Evolutionary conservation across 2,797 vertebrate genomes (phyloP), one percentile per base, ranked within the genome.

Genomic region (Pangasius larnaudii): DNA sequence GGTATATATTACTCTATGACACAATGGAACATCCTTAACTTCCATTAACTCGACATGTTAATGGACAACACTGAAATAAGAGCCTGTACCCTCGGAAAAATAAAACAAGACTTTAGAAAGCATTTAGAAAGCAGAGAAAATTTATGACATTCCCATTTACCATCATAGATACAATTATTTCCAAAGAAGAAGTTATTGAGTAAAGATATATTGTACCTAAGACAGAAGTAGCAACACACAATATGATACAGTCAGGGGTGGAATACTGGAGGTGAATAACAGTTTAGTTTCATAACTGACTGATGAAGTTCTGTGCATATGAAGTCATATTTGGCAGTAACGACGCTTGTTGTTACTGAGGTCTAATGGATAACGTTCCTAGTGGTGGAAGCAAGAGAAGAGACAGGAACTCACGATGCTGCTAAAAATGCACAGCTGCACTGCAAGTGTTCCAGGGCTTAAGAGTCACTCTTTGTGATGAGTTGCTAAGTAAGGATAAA

Each of bases 401-500:
- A 42, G 51, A 46, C 61, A 67, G 33, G 36, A 39, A 46, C 24
- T 63, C 39, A 49, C 8, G 4, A 49, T 83, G 39, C 27, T 65
- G 30, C 18, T 56, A 71, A 71, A 69, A 56, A 56, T 71, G 49
- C 46, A 71, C 33, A 71, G 63, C 63, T 71, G 49, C 82, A 51
- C 5, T 42, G 56, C 58, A 42, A 83, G 42, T 49, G 27, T 63
- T 83, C 27, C 19, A 27, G 59, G 59, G 13, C 63, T 63, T 61
- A 82, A 39, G 78, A 61, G 56, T 42, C 24, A 1, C 24, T 63
- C 39, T 63, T 82, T 82, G 77, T 79, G 80, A 82, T 82, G 59
- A 63, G 36, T 61, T 81, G 79, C 33, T 81, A 81, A 81, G 30
- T 61, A n/a, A 61, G 78, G 30, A 81, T 81, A 59, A 22, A 82